phyloP scores from a whole-genome alignment of 2,113 vertebrate species.

The Spilogale gracilis region DNA sequence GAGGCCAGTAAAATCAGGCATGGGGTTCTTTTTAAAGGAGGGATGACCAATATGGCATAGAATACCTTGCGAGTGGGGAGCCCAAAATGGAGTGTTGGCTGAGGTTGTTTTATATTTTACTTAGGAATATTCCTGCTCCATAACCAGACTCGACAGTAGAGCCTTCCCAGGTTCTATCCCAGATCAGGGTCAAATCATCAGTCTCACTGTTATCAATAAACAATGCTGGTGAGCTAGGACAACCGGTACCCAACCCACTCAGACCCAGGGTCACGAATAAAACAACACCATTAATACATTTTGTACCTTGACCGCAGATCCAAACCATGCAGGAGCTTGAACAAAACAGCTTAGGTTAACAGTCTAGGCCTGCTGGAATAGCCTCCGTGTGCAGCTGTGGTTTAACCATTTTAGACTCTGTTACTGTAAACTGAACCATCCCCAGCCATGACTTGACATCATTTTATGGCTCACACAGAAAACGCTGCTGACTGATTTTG shows the following conservation, averaged over 20 bases:
- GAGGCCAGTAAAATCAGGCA: not conserved
- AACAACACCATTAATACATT: not conserved
- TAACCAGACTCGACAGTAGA: not conserved
- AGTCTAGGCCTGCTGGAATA: not conserved
- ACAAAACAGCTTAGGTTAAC: not conserved
- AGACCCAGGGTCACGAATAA: not conserved
- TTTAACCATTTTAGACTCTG: not conserved
- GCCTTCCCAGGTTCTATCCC: not conserved
- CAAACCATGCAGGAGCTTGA: not conserved
- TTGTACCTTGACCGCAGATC: not conserved
- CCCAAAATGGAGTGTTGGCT: not conserved
- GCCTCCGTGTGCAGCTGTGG: not conserved
- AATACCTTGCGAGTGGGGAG: not conserved
- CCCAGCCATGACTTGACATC: not conserved
- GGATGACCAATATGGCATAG: not conserved
- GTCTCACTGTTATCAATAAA: not conserved
- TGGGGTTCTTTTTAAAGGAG: not conserved
- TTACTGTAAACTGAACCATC: not conserved
- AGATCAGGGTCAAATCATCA: not conserved
- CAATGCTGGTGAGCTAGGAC: not conserved
- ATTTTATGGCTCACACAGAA: not conserved
- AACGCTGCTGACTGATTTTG: not conserved
- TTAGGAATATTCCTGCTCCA: not conserved
- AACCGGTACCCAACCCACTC: not conserved
- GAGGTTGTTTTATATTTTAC: not conserved